Evolutionary conservation across 2,888 invertebrate species (phyloP), one percentile per base, ranked within the genome.

Genomic region (Acrobasis consociella): DNA sequence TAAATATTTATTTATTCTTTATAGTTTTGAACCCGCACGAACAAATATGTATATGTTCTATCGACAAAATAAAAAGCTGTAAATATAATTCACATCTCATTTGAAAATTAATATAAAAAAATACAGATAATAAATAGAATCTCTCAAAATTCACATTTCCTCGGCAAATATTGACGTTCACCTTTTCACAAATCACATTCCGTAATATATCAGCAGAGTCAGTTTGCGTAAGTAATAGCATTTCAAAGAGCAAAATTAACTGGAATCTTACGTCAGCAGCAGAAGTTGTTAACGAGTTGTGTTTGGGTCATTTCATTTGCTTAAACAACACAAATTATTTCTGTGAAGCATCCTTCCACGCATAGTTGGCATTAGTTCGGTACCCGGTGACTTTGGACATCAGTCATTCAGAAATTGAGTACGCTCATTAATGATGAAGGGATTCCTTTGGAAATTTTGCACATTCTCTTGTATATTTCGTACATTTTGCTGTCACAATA

Each of bases 261-360:
- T 73, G 72, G 68, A 78, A 72, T 77, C 73, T 76, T 76, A 69
- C 68, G 73, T 58, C 75, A 77, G 71, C 72, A 77, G 75, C 79
- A 78, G 64, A 68, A 78, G 74, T 76, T 75, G 78, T 78, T 82
- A 83, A 85, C 77, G 78, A 85, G 79, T 81, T 83, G 69, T 73
- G 79, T 76, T 81, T 75, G 73, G 71, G 69, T 73, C 74, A 77
- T 82, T 84, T 81, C 80, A 82, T 85, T 82, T 82, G 78, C 77
- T 79, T 80, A 75, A 83, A 83, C 82, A 80, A 83, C 75, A 82
- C 83, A 81, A 84, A 83, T 82, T 81, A 83, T 83, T 81, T 76
- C 72, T 72, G 75, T 70, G 75, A 80, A 81, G 73, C 79, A 80
- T 72, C 71, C 72, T 70, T 75, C 75, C 75, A 78, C 78, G 82